These are phyloP conservation scores for Carollia perspicillata DNA, from an alignment of 2,113 vertebrate species.

Conservation along the genomic window DNA sequence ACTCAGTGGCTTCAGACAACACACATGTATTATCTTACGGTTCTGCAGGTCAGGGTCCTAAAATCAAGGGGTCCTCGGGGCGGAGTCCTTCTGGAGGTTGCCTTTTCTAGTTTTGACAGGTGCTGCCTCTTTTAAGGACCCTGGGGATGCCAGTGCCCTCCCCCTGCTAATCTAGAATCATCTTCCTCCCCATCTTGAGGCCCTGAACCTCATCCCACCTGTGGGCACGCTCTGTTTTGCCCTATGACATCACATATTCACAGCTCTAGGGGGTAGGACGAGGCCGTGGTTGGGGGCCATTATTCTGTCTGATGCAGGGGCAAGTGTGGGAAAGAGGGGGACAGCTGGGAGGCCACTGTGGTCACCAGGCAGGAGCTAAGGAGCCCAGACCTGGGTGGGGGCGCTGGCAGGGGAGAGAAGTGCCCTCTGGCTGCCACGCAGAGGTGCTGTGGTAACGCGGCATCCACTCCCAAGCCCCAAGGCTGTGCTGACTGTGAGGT, in stretches of 20 bases:
- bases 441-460: background rate
- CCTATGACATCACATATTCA: background rate
- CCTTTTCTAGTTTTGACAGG: background rate
- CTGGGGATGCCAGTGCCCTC: background rate
- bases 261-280: background rate
- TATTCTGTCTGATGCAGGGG: background rate
- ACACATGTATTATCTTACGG: background rate
- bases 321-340: background rate
- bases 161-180: background rate
- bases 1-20: background rate
- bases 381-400: too few species aligned
- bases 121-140: background rate
- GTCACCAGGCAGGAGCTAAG: background rate
- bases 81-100: background rate
- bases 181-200: background rate
- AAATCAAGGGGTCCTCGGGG: background rate
- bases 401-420: background rate
- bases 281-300: accelerated
- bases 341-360: background rate
- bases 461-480: background rate
- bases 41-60: background rate
- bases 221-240: background rate
- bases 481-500: background rate
- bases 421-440: background rate
- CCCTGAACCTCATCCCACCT: too few species aligned